Base-by-base conservation (phyloP, 2,113 vertebrate species). In the Phocoena sinus region DNA sequence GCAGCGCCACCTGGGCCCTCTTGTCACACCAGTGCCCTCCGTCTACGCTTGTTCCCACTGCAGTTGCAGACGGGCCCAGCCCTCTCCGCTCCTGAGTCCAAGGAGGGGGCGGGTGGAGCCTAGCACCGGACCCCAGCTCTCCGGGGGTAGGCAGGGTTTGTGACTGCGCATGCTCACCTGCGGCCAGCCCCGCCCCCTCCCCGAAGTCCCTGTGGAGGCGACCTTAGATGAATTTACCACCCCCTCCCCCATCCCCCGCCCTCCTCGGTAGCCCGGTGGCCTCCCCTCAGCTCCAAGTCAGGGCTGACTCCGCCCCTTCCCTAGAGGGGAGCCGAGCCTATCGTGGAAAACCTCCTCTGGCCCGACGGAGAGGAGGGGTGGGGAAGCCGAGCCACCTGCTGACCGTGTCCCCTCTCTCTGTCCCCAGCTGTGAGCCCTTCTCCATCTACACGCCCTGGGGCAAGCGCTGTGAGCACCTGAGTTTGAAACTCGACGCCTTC, bases 361-460 rank as follows among this genome's bases (percentile, higher is more conserved):
- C 21, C 41, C 44, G 2, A 25, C 33, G 4, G 8, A 12, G 56
- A 56, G 31, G 41, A 33, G 63, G 10, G 9, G 10, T 8, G 5
- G 8, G 9, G 20, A 97, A 67, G 65, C 83, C 15, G n/a, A 38
- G 58, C 4, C 0, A 0, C 1, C 23, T 18, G 0, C 41, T 90
- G 60, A 96, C 44, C 20, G 0, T 0, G 0, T 28, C 1, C 26
- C 14, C 33, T 18, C 26, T 68, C 65, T 96, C 50, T 95, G 4
- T 89, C 67, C 6, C 13, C 89, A 36, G 4, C 70, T 96, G 91
- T 70, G 25, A 38, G 60, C 33, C 91, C 50, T 96, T 73, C 0
- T 20, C 96, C 0, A 97, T 98, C 87, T 98, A 98, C 76, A 38
- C 36, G 1, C 38, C 97, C 73, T 98, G 94, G 85, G 99, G 99